Base-by-base conservation (phyloP, 2,113 vertebrate genomes). In the Tragelaphus strepsiceros region DNA sequence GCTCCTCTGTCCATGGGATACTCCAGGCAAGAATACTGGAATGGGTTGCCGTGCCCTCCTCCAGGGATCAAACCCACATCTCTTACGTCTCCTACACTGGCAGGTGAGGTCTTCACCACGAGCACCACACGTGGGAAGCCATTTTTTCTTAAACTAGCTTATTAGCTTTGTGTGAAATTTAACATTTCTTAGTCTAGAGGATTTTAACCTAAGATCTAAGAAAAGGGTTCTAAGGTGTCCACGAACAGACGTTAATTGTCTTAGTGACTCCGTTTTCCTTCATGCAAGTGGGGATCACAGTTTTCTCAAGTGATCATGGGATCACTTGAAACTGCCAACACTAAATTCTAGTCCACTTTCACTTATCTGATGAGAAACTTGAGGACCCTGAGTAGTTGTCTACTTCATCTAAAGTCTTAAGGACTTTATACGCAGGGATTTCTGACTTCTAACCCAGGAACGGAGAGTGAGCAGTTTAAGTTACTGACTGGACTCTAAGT, bases 141-240 rank as follows among this genome's bases (percentile, higher is more conserved):
- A 90, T 13, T 19, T 92, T 64, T 87, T 49, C 67, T 46, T 80
- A 91, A 80, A 87, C 88, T 35, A 90, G 32, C 2, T 77, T 85
- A 53, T 17, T 58, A 85, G 49, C 61, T 78, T 64, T 85, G 0
- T 90, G 53, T 88, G 35, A 95, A 95, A 94, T 88, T 7, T 88
- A 96, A 81, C 56, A 30, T 88, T 74, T 80, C 32, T 15, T 86
- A 67, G 28, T 32, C 19, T 12, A 85, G 30, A 9, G 5, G 4
- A 71, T 26, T 78, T 96, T 71, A 84, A n/a, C 16, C 10, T 26
- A 62, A 2, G 39, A 4, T 22, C n/a, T 86, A 83, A 92, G 39
- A 49, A 77, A 74, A 54, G 5, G 1, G 24, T 12, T 84, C 67
- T 14, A 7, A 24, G 19, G 3, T 53, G 0, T 84, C 30, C 3